Evolutionary conservation across 2,113 vertebrate species (phyloP).

Genomic region (Campylorhamphus procurvoides): DNA sequence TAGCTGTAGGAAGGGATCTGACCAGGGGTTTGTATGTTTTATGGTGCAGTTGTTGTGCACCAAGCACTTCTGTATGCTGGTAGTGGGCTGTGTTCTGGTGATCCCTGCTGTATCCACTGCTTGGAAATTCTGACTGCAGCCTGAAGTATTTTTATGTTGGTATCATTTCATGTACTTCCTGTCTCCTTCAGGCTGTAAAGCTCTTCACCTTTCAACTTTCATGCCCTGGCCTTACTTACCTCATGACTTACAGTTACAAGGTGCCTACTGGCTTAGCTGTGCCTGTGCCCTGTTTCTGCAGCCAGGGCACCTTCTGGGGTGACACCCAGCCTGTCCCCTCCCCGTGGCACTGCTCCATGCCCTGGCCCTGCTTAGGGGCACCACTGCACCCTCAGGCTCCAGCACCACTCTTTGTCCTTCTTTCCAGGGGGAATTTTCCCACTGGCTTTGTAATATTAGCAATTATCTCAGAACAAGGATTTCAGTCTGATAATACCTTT

Average conservation of each 20-base stretch:
- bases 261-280: neutral
- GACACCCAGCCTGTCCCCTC: neutral
- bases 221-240: neutral
- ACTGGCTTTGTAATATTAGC: neutral
- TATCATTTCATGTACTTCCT: neutral
- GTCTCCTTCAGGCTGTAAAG: neutral
- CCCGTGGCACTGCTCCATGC: neutral
- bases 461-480: neutral
- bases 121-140: neutral
- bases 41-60: neutral
- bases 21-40: neutral
- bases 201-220: neutral
- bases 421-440: neutral
- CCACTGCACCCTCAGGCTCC: neutral
- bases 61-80: neutral
- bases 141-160: neutral
- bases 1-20: neutral
- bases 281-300: neutral
- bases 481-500: neutral
- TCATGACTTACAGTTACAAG: neutral
- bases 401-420: neutral
- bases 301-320: neutral
- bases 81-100: neutral
- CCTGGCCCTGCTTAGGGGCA: rapidly evolving
- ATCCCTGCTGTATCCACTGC: neutral